phyloP scores from a whole-genome alignment of 2,797 vertebrate genomes.

The Zenarchopterus dispar region DNA sequence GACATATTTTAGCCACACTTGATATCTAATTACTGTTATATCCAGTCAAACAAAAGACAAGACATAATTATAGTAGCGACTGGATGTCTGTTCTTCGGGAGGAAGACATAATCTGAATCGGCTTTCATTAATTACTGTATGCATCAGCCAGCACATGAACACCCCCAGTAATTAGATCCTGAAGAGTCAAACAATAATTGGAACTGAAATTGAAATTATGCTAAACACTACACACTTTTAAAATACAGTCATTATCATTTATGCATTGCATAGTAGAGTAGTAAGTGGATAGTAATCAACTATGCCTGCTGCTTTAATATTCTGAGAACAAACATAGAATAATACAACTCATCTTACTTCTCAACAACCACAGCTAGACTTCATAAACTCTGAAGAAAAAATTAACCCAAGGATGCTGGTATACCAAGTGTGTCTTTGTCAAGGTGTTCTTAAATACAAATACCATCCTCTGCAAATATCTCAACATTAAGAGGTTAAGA shows the following conservation, averaged over 20 bases:
- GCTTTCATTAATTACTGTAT: slow-evolving; percentile 4
- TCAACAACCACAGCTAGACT: neutral
- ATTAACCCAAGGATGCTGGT: neutral
- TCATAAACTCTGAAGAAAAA: neutral
- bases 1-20: neutral
- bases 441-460: slow-evolving; percentile 16
- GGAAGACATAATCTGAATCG: slow-evolving; percentile 1
- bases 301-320: neutral
- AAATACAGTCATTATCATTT: neutral
- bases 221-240: slow-evolving; percentile 7
- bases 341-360: neutral
- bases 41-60: neutral
- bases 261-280: neutral
- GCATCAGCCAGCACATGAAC: slow-evolving; percentile 1
- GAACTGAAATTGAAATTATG: slow-evolving; percentile 24
- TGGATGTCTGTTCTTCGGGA: neutral
- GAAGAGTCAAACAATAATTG: slow-evolving; percentile 15
- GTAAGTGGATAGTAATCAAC: neutral
- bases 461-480: slow-evolving; percentile 5
- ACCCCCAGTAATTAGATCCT: slow-evolving; percentile 11
- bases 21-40: neutral
- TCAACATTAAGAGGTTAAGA: slow-evolving; percentile 25
- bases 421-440: neutral
- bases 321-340: too few species aligned
- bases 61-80: slow-evolving; percentile 14